A percentile compares a stretch with the other conserved stretches of the same genome.
These are phyloP conservation scores for Pristiophorus japonicus DNA, from an alignment of 2,113 vertebrate species.

Conservation along the genomic window DNA sequence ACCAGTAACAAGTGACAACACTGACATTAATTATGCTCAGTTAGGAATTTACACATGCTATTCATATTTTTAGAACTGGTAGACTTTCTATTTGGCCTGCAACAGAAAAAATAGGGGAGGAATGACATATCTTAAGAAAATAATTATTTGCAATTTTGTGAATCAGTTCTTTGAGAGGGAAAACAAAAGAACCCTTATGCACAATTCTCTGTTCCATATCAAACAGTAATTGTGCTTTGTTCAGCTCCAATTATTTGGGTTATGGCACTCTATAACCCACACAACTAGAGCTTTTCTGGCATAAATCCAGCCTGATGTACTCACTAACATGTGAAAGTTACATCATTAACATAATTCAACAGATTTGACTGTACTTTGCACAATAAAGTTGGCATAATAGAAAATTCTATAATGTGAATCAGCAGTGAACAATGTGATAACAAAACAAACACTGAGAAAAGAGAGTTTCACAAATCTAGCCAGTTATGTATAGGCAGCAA, in stretches of 20 bases:
- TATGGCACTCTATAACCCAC: background rate
- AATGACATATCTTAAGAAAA: background rate
- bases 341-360: background rate
- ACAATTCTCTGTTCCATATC: background rate
- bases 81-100: background rate
- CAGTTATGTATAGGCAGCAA: background rate
- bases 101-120: background rate
- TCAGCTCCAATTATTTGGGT: background rate
- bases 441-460: background rate
- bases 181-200: background rate
- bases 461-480: background rate
- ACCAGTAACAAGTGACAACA: background rate
- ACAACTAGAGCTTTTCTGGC: background rate
- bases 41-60: background rate
- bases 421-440: background rate
- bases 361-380: background rate
- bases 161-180: background rate
- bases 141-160: background rate
- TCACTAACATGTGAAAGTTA: background rate
- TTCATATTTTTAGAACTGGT: background rate
- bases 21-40: background rate
- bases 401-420: background rate
- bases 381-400: background rate
- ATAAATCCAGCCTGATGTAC: background rate
- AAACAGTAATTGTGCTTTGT: background rate